Conservation (phyloP, 1,140 invertebrate species). For the Heliconius congener region DNA sequence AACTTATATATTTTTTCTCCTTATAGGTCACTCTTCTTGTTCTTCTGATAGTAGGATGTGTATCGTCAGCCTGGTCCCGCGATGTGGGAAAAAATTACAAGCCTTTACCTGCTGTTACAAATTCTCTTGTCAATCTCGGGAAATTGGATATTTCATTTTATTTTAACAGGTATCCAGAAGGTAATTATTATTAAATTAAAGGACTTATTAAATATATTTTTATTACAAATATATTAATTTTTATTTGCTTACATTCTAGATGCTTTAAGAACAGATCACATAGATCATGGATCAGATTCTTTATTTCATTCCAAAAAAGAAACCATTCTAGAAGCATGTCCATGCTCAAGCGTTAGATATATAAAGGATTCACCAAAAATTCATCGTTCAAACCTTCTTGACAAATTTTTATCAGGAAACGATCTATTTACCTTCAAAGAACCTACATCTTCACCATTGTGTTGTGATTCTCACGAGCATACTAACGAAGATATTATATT, state of each 20-base stretch:
- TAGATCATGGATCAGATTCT: slow-evolving; percentile 9
- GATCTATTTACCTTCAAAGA: slow-evolving; percentile 60
- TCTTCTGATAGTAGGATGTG: slow-evolving; percentile 19
- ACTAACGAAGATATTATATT: slow-evolving; percentile 59
- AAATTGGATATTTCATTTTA: slow-evolving; percentile 71
- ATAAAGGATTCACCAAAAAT: slow-evolving; percentile 43
- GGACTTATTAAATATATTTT: background rate
- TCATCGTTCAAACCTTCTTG: slow-evolving; percentile 54
- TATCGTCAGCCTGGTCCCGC: slow-evolving; percentile 34
- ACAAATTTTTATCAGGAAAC: slow-evolving; percentile 56
- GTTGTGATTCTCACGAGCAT: slow-evolving; percentile 65
- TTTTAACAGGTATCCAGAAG: slow-evolving; percentile 53
- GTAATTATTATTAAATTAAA: slow-evolving; percentile 38
- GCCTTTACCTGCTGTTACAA: slow-evolving; percentile 52
- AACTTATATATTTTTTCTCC: background rate
- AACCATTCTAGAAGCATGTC: slow-evolving; percentile 53
- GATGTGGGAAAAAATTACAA: slow-evolving; percentile 42
- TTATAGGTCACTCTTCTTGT: slow-evolving; percentile 6
- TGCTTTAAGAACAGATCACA: slow-evolving; percentile 13
- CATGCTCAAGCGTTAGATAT: slow-evolving; percentile 50
- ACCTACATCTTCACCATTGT: slow-evolving; percentile 49
- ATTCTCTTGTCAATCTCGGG: slow-evolving; percentile 68
- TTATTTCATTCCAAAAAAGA: slow-evolving; percentile 36
- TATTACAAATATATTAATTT: background rate
- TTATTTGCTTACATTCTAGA: slow-evolving; percentile 21